These are phyloP conservation scores for Caenorhabditis sp. DNA, from an alignment of 2,888 invertebrate genomes.

Conservation along the genomic window DNA sequence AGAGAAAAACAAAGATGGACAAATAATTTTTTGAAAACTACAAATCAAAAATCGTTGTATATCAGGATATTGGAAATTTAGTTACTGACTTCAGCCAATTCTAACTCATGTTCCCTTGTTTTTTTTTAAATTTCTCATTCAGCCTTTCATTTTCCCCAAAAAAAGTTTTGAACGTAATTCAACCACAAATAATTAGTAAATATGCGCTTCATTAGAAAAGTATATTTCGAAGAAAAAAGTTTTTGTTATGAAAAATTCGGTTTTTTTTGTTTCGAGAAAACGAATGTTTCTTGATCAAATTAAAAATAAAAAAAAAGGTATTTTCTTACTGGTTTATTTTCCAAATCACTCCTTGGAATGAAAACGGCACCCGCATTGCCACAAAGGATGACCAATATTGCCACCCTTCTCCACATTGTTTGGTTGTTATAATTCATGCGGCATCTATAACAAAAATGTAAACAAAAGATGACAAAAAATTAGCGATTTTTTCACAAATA, in stretches of 20 bases:
- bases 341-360: conserved; percentile 26
- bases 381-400: conserved; percentile 15
- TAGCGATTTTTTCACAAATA: no score
- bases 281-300: no score
- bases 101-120: no score
- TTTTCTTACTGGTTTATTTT: conserved; percentile 28
- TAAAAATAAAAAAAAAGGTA: neutral
- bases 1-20: no score
- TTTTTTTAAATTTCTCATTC: no score
- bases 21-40: no score
- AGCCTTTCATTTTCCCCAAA: no score
- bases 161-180: neutral
- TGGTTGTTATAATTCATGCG: neutral
- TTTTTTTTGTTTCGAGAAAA: neutral
- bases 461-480: neutral
- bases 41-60: no score
- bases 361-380: conserved; percentile 14
- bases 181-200: neutral
- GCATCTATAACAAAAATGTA: conserved; percentile 11
- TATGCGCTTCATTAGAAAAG: neutral
- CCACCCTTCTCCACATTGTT: conserved; percentile 16
- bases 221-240: neutral
- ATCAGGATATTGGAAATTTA: no score
- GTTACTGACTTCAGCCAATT: no score
- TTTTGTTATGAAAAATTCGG: conserved; percentile 2